phyloP scores from a whole-genome alignment of 2,113 vertebrate genomes.

The Phylloscopus whistleri region DNA sequence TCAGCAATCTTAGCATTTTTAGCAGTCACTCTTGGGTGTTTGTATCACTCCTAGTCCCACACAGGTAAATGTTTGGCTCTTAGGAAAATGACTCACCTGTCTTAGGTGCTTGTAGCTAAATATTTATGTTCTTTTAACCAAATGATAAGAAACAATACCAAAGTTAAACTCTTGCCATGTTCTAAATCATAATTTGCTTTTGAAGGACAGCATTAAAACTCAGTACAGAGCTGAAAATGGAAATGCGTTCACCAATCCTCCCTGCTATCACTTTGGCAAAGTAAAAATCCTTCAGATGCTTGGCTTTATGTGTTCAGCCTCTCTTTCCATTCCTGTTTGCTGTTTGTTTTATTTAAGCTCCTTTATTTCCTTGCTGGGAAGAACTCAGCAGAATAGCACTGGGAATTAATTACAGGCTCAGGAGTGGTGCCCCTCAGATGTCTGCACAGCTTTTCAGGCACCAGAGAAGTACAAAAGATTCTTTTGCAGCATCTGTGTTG shows the following conservation, averaged over 20 bases:
- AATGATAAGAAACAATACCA: neutral
- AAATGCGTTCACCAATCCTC: neutral
- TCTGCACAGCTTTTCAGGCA: neutral
- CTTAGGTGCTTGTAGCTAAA: neutral
- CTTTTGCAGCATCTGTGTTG: neutral
- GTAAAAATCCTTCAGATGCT: neutral
- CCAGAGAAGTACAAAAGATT: neutral
- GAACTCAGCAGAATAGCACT: neutral
- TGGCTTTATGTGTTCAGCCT: neutral
- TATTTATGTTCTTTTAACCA: neutral
- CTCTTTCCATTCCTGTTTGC: neutral
- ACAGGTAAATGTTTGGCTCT: neutral
- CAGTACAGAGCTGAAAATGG: neutral
- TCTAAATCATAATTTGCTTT: neutral
- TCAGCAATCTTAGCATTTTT: neutral
- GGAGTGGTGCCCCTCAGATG: neutral
- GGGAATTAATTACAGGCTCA: neutral
- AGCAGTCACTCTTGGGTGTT: neutral
- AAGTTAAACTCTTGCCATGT: neutral
- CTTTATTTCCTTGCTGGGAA: neutral
- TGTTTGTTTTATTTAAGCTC: conserved; percentile 8
- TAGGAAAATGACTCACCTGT: neutral
- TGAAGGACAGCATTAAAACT: neutral
- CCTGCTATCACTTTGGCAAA: neutral
- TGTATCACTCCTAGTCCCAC: neutral